Percentiles rank a stretch among this genome's conserved stretches.
phyloP scores from a whole-genome alignment of 2,113 vertebrate genomes.

The Aythya baeri region DNA sequence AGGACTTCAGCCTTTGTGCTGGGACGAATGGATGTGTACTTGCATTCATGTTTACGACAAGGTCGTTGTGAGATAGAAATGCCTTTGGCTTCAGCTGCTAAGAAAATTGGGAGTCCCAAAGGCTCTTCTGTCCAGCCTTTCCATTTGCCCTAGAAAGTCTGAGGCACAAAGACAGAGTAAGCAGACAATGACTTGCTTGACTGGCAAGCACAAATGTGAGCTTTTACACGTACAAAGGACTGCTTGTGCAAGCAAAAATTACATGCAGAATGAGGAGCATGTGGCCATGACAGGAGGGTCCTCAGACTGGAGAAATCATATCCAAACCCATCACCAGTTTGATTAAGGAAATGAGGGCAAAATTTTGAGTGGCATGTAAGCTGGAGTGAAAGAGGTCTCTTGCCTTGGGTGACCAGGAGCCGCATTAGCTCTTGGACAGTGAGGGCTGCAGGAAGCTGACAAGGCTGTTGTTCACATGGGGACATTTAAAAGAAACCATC shows the following conservation, averaged over 20 bases:
- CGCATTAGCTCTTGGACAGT: neutral
- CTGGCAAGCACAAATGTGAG: constrained; percentile 50
- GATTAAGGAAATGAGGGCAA: constrained; percentile 20
- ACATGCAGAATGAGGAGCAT: constrained; percentile 45
- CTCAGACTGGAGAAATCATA: constrained; percentile 14
- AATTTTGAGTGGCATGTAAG: neutral
- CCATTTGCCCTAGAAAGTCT: constrained; percentile 61
- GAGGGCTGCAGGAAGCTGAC: neutral
- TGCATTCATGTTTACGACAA: neutral
- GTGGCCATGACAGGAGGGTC: constrained; percentile 20
- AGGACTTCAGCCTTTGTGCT: neutral
- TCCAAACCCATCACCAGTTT: neutral
- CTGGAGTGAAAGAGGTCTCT: neutral
- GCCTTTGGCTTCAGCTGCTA: neutral
- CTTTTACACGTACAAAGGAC: constrained; percentile 41
- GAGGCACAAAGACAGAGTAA: constrained; percentile 33
- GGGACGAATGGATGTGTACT: neutral
- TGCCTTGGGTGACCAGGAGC: neutral
- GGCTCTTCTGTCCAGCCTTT: constrained; percentile 37
- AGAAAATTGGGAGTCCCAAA: constrained; percentile 27
- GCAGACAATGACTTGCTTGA: constrained; percentile 41
- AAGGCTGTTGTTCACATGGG: neutral
- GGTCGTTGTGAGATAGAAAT: neutral
- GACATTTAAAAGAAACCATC: neutral
- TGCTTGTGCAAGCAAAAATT: constrained; percentile 51